Evolutionary conservation across 2,113 vertebrate species (phyloP).

Genomic region (Riparia riparia): DNA sequence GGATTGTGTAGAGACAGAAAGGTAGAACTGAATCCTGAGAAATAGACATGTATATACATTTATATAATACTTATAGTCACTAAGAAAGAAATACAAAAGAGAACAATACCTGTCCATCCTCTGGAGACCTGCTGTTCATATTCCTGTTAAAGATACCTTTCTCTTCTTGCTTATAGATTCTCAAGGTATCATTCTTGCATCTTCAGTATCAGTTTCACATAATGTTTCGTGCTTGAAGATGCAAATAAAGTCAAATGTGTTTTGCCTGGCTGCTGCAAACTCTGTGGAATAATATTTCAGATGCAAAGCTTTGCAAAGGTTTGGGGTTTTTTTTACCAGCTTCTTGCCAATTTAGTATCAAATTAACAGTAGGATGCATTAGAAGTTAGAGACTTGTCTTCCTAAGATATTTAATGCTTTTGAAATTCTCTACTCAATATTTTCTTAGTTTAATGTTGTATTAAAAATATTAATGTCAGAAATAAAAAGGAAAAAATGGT

Average conservation of each 20-base stretch:
- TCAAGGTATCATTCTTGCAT: background rate
- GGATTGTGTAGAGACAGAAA: background rate
- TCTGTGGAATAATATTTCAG: background rate
- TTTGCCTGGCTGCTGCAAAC: background rate
- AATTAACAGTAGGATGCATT: background rate
- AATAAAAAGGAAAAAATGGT: constrained; percentile 6
- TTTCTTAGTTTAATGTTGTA: constrained; percentile 36
- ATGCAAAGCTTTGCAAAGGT: background rate
- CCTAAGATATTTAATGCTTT: background rate
- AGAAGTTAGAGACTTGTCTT: background rate
- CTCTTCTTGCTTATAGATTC: background rate
- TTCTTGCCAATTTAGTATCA: background rate
- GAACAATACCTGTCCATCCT: background rate
- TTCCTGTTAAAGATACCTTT: background rate
- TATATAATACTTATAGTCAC: background rate
- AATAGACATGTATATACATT: background rate
- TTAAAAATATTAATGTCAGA: constrained; percentile 35
- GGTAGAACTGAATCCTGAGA: background rate
- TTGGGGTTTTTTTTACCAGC: background rate
- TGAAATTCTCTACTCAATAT: background rate
- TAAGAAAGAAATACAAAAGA: background rate
- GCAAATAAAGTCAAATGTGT: background rate
- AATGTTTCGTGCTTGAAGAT: background rate
- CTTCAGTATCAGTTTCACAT: background rate
- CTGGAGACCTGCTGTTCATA: background rate